Base-by-base conservation (phyloP, 2,888 invertebrate genomes). In the Orchesellides sinensis region DNA sequence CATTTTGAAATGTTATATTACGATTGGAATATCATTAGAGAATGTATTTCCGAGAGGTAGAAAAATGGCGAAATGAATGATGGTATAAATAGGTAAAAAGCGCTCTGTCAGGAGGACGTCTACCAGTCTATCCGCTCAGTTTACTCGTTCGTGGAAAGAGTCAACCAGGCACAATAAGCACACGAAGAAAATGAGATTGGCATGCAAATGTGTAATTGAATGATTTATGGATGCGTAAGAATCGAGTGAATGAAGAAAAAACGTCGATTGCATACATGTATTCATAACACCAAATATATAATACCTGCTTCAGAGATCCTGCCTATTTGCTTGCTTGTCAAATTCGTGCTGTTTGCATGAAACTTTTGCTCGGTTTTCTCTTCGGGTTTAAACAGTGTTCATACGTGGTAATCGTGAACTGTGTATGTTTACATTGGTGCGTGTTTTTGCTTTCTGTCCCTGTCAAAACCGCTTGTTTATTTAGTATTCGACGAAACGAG, bases 171-270 rank as follows among this genome's bases (percentile, higher is more conserved):
- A 8, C 56, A 70, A 66, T 47, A 78, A 49, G 61, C 56, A 25
- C 70, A 61, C 66, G 40, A 72, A 61, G 79, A 70, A 79, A 79
- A 79, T 79, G 70, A 79, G 79, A 79, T 79, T 79, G 79, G 79
- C 79, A 79, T 79, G 79, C 79, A 79, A 79, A 79, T 79, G 79
- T 79, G 79, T 79, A 79, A 79, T 79, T 79, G 79, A 79, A 79
- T 79, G 79, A 79, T 79, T 79, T 79, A 79, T 79, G 70, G 79
- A 63, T 65, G 72, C 40, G 70, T 65, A 54, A 52, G 70, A 63
- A 72, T 54, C 45, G 63, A 65, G 72, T 27, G 54, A 69, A 77
- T 47, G 66, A 68, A 29, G 77, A 56, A 68, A 69, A 59, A 68
- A 68, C 29, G 68, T 77, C 68, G 77, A 77, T 77, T 56, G 68